phyloP scores from a whole-genome alignment of 2,113 vertebrate species.

The Microcebus tavaratra region DNA sequence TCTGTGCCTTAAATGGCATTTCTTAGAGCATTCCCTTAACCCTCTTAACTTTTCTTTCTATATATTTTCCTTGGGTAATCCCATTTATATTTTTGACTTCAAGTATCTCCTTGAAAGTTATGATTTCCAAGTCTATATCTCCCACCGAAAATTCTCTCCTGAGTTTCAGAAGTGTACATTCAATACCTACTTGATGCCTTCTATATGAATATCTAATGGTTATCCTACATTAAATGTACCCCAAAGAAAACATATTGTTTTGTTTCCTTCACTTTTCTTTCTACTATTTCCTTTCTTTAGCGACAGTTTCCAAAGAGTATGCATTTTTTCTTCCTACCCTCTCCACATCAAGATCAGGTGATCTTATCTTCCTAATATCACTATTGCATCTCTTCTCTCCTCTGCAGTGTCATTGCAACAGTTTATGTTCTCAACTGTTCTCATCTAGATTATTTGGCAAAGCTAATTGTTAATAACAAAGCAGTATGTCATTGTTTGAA shows the following conservation, averaged over 20 bases:
- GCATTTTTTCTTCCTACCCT: background rate
- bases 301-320: background rate
- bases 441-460: background rate
- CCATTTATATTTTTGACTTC: background rate
- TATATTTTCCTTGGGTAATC: background rate
- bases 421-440: background rate
- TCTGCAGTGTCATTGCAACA: background rate
- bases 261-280: background rate
- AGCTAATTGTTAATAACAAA: background rate
- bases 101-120: background rate
- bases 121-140: background rate
- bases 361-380: background rate
- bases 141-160: background rate
- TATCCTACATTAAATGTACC: background rate
- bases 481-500: background rate
- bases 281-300: background rate
- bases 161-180: background rate
- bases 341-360: background rate
- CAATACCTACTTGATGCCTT: background rate
- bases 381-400: background rate
- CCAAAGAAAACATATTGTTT: background rate
- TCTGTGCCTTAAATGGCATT: background rate
- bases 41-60: background rate
- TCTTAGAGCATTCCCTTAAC: background rate
- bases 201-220: background rate